Evolutionary conservation across 1,140 invertebrate species (phyloP).

Genomic region (Leptopilina clavipes): DNA sequence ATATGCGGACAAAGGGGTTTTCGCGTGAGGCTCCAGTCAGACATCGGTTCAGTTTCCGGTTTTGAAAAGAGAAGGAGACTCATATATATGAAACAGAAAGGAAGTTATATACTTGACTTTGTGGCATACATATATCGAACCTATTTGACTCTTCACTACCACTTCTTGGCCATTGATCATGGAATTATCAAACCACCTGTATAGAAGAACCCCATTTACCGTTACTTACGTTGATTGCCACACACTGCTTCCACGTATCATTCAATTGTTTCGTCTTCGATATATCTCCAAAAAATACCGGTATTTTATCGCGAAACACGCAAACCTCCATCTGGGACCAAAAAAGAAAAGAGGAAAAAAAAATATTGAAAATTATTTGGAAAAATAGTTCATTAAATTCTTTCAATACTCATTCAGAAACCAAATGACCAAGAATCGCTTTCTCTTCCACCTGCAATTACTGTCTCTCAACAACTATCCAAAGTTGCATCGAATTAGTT

Average conservation of each 20-base stretch:
- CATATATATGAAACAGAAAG: slow-evolving; percentile 63
- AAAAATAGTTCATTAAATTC: neutral
- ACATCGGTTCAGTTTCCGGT: slow-evolving; percentile 67
- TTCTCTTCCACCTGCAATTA: neutral
- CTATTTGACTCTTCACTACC: slow-evolving; percentile 33
- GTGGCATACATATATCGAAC: slow-evolving; percentile 43
- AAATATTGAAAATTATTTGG: too few species aligned
- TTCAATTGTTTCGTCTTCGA: neutral
- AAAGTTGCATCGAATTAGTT: too few species aligned
- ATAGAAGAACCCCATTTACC: slow-evolving; percentile 56
- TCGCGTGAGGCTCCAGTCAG: slow-evolving; percentile 54
- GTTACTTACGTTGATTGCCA: slow-evolving; percentile 37
- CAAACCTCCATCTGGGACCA: neutral
- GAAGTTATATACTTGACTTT: slow-evolving; percentile 46
- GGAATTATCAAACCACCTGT: slow-evolving; percentile 69
- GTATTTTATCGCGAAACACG: neutral
- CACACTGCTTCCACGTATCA: neutral
- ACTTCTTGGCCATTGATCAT: slow-evolving; percentile 55
- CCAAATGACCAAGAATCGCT: neutral
- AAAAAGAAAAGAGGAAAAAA: neutral
- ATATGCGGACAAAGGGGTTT: slow-evolving; percentile 58
- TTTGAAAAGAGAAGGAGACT: slow-evolving; percentile 49
- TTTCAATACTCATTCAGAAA: neutral
- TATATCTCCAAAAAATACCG: slow-evolving; percentile 7
- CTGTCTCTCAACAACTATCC: neutral